phyloP scores from a whole-genome alignment of 2,113 vertebrate genomes.

The Charina bottae region DNA sequence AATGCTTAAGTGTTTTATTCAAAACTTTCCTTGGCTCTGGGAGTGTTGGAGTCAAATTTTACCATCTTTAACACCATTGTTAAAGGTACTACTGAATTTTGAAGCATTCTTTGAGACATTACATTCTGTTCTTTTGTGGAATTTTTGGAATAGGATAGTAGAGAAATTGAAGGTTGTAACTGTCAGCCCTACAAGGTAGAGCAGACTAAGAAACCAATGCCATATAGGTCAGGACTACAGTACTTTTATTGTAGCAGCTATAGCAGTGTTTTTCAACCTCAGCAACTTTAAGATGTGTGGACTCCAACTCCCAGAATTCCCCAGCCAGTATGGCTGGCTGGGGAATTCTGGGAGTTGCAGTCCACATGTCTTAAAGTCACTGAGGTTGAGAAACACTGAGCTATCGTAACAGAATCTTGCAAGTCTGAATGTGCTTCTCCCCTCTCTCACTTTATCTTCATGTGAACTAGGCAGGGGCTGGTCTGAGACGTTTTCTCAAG shows the following conservation, averaged over 20 bases:
- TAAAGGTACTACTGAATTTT: background rate
- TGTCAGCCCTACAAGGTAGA: background rate
- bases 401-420: background rate
- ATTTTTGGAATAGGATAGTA: slow-evolving; percentile 1
- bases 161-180: background rate
- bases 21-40: background rate
- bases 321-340: no score
- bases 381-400: no score
- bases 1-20: background rate
- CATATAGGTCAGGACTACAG: background rate
- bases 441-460: background rate
- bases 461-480: background rate
- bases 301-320: no score
- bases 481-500: background rate
- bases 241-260: background rate
- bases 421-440: background rate
- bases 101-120: background rate
- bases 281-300: no score
- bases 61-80: slow-evolving; percentile 3
- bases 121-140: slow-evolving; percentile 6
- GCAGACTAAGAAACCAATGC: background rate
- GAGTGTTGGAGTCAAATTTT: background rate
- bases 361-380: no score
- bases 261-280: no score
- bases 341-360: no score